These are phyloP conservation scores for Cettia cetti DNA, from an alignment of 2,113 vertebrate species.

Conservation along the genomic window DNA sequence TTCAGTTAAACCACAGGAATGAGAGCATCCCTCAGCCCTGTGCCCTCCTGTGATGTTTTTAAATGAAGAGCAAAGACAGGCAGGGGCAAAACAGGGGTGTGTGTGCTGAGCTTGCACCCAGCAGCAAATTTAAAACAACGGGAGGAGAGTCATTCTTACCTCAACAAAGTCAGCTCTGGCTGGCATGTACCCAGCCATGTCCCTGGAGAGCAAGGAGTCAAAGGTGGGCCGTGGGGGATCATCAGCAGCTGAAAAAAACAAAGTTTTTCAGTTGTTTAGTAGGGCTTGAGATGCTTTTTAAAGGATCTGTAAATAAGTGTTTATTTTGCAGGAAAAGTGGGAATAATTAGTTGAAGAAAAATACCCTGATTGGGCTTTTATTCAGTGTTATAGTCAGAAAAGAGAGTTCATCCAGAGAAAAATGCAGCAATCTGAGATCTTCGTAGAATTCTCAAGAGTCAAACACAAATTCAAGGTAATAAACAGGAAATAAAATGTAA, in stretches of 20 bases:
- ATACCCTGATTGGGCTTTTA: background rate
- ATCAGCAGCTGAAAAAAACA: slow-evolving; percentile 81
- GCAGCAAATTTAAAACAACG: background rate
- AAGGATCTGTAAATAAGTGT: background rate
- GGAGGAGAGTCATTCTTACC: slow-evolving; percentile 70
- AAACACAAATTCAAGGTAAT: background rate
- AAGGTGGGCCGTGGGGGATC: slow-evolving; percentile 94
- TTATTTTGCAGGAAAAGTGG: background rate
- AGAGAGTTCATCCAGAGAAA: background rate
- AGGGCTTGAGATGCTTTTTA: background rate
- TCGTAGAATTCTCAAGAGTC: background rate
- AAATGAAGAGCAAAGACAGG: background rate
- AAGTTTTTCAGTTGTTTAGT: background rate
- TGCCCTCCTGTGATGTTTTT: background rate
- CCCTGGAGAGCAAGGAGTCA: slow-evolving; percentile 92
- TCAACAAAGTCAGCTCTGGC: slow-evolving; percentile 97
- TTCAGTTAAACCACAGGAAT: background rate
- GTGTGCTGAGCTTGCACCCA: background rate
- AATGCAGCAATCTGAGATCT: background rate
- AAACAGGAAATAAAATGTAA: slow-evolving; percentile 17
- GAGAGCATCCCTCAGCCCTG: background rate
- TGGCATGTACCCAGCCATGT: slow-evolving; percentile 99
- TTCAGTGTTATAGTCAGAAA: background rate
- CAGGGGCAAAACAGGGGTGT: background rate
- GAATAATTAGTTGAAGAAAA: background rate